phyloP scores from a whole-genome alignment of 1,140 invertebrate genomes.

The Solen grandis region DNA sequence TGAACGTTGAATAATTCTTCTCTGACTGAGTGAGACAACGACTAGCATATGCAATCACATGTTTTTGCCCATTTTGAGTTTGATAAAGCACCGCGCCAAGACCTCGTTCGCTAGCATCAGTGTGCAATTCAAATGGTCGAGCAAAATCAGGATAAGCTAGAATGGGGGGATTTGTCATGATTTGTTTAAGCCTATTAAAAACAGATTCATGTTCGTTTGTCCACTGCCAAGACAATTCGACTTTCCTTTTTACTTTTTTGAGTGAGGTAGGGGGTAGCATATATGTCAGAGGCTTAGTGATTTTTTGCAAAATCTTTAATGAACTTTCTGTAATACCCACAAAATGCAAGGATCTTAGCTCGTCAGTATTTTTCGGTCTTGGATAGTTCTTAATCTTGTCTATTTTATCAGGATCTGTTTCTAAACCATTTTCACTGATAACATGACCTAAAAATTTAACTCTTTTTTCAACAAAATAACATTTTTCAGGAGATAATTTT shows the following conservation, averaged over 20 bases:
- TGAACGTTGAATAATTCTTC: conserved; percentile 18
- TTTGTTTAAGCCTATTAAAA: not conserved
- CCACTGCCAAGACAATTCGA: not conserved
- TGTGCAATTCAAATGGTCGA: conserved; percentile 21
- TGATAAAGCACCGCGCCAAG: conserved; percentile 29
- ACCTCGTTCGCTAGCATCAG: not conserved
- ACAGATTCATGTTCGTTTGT: not conserved
- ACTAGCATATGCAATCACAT: conserved; percentile 19
- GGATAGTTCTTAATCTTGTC: conserved; percentile 10
- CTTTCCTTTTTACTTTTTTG: not conserved
- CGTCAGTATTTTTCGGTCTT: conserved; percentile 1
- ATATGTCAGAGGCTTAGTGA: no score
- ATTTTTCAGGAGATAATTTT: not conserved
- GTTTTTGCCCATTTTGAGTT: not conserved
- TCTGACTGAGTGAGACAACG: not conserved
- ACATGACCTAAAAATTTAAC: conserved; percentile 18
- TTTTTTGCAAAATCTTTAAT: not conserved
- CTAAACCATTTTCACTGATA: conserved; percentile 1
- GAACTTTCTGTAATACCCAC: not conserved
- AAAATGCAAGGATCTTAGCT: conserved; percentile 5
- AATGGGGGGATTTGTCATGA: no score
- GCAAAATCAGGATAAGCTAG: no score
- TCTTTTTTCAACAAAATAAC: not conserved
- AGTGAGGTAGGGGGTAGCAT: no score
- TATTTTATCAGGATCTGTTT: conserved; percentile 21